Evolutionary conservation across 64 coral and sea anemone species (phyloP).

Genomic region (Dendrophyllia cribrosa): DNA sequence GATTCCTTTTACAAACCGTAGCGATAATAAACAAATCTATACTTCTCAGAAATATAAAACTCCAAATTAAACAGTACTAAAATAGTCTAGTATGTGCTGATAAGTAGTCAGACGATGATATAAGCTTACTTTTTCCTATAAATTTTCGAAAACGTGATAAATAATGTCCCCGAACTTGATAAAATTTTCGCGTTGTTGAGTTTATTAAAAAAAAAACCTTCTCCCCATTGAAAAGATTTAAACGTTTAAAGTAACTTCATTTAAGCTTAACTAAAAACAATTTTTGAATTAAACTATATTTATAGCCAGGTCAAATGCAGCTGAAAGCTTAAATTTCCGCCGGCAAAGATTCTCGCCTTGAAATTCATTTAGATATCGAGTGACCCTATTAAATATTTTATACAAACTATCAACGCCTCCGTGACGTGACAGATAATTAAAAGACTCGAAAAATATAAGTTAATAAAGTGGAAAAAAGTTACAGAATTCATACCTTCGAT

Average conservation of each 20-base stretch:
- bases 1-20: background rate
- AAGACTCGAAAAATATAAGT: slow-evolving; percentile 2
- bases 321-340: too few species aligned
- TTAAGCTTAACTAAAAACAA: too few species aligned
- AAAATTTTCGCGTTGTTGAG: background rate
- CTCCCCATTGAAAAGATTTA: too few species aligned
- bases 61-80: background rate
- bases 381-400: slow-evolving; percentile 53
- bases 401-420: slow-evolving; percentile 18
- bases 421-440: slow-evolving; percentile 55
- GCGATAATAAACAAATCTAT: background rate
- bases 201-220: too few species aligned
- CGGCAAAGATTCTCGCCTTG: background rate
- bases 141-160: background rate
- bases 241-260: too few species aligned
- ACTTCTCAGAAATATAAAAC: background rate
- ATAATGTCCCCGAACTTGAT: too few species aligned
- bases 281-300: too few species aligned
- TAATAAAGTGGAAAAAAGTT: slow-evolving; percentile 6
- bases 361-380: slow-evolving; percentile 10
- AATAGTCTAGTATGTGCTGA: background rate
- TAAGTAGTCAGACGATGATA: too few species aligned
- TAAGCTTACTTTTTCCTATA: too few species aligned
- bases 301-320: too few species aligned
- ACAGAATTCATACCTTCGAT: slow-evolving; percentile 73